A percentile compares a stretch with the other conserved stretches of the same genome.
Evolutionary conservation across 2,888 invertebrate species (phyloP).

Genomic region (Papilio demoleus): DNA sequence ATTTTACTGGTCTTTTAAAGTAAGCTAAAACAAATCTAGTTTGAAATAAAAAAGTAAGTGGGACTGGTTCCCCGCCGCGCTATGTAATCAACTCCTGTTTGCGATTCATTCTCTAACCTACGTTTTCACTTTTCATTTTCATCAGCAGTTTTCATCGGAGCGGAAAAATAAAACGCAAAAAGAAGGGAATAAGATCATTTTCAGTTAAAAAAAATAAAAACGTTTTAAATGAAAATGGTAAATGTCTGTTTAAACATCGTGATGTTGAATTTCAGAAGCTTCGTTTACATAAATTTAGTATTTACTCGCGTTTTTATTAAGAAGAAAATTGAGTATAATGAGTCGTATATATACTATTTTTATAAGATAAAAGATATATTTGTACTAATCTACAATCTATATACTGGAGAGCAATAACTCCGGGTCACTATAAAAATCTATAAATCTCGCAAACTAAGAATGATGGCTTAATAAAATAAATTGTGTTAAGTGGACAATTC

Average conservation of each 20-base stretch:
- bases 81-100: slow-evolving; percentile 15
- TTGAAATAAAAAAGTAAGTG: slow-evolving; percentile 13
- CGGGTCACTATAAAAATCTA: too few species aligned
- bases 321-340: background rate
- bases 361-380: too few species aligned
- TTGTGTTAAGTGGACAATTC: too few species aligned
- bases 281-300: background rate
- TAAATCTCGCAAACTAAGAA: too few species aligned
- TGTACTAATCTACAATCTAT: too few species aligned
- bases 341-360: too few species aligned
- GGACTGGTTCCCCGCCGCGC: background rate
- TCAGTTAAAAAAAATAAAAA: slow-evolving; percentile 3
- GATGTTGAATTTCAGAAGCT: background rate
- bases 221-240: background rate
- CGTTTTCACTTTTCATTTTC: slow-evolving; percentile 28
- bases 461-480: too few species aligned
- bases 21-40: slow-evolving; percentile 9
- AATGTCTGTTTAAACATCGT: slow-evolving; percentile 3
- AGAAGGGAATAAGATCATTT: slow-evolving; percentile 25
- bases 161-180: slow-evolving; percentile 16
- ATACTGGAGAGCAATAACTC: too few species aligned
- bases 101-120: slow-evolving; percentile 17
- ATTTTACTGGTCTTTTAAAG: slow-evolving; percentile 2
- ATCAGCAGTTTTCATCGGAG: slow-evolving; percentile 16
- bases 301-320: background rate